Conservation (phyloP, 1,140 invertebrate genomes). For the Trichonephila clavata region DNA sequence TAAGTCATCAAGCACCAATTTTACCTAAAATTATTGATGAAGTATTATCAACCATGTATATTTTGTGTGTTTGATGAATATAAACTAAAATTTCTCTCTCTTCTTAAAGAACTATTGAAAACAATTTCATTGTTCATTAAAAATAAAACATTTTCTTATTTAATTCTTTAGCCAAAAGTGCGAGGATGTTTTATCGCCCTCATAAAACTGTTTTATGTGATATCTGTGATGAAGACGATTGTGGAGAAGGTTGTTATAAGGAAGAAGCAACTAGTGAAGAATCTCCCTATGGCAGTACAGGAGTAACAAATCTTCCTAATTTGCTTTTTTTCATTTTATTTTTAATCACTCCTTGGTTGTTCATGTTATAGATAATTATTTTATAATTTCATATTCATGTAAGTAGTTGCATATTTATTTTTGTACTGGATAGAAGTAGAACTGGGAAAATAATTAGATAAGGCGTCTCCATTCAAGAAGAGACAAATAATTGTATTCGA, state of each 20-base stretch:
- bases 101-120: too few relatives aligned
- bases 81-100: too few relatives aligned
- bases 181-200: slow-evolving; percentile 88
- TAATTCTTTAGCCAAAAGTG: slow-evolving; percentile 84
- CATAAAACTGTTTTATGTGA: slow-evolving; percentile 87
- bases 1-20: too few relatives aligned
- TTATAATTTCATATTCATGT: not conserved
- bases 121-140: too few relatives aligned
- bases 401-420: not conserved
- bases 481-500: not conserved
- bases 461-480: not conserved
- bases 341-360: not conserved
- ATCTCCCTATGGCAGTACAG: slow-evolving; percentile 26
- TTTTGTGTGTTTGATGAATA: too few relatives aligned
- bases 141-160: not conserved
- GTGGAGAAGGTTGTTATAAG: slow-evolving; percentile 78
- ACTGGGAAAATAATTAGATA: not conserved
- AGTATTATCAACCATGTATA: too few relatives aligned
- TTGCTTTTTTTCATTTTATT: not conserved
- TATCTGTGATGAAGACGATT: slow-evolving; percentile 89
- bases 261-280: slow-evolving; percentile 49
- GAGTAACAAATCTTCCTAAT: not conserved
- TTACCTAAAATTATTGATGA: too few relatives aligned
- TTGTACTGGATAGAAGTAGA: not conserved
- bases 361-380: not conserved